These are phyloP conservation scores for Peromyscus leucopus DNA, from an alignment of 2,113 vertebrate genomes.

Conservation along the genomic window DNA sequence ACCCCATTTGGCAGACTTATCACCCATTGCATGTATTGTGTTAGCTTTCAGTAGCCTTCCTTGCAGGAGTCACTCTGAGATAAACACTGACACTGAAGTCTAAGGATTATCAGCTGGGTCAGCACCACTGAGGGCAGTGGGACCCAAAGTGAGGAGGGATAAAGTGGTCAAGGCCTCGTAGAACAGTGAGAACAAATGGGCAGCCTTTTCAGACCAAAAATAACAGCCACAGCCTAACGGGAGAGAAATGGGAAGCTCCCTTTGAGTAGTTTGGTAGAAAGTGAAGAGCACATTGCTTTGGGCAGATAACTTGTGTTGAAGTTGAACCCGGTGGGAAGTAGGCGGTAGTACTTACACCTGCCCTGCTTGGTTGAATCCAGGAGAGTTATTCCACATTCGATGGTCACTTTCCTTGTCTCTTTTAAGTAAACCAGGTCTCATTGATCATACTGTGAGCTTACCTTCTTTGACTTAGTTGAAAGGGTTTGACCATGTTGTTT, in stretches of 20 bases:
- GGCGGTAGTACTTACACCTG: background rate
- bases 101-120: background rate
- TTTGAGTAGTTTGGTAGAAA: background rate
- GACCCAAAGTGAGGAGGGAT: background rate
- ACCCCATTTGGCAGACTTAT: background rate
- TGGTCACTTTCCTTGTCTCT: background rate
- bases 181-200: background rate
- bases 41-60: background rate
- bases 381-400: background rate
- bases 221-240: background rate
- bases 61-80: background rate
- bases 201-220: background rate
- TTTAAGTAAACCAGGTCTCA: constrained; percentile 14
- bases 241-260: background rate
- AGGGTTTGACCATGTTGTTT: background rate
- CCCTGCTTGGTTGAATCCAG: background rate
- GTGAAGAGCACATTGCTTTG: background rate
- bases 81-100: background rate
- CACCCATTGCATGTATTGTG: background rate
- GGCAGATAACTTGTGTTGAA: constrained; percentile 1
- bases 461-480: background rate
- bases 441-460: background rate
- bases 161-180: background rate
- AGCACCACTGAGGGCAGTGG: background rate
- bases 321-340: background rate